A percentile compares a stretch with the other conserved stretches of the same genome.
These are phyloP conservation scores for Aphelenchoides bicaudatus DNA, from an alignment of 2,888 invertebrate species.

Conservation along the genomic window DNA sequence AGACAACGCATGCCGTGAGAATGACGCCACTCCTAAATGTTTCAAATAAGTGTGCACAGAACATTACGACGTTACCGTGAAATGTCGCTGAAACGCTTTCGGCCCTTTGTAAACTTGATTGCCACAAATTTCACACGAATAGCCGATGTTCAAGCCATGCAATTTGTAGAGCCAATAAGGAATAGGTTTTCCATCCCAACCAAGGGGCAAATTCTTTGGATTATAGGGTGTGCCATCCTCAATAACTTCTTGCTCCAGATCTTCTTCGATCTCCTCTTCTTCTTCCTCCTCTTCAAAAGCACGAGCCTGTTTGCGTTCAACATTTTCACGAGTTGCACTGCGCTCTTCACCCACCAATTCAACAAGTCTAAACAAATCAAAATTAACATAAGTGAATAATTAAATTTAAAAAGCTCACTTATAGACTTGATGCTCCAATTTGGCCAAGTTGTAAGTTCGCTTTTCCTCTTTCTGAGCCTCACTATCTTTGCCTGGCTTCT, in stretches of 20 bases:
- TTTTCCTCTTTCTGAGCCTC: conserved; percentile 40
- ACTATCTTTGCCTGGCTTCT: conserved; percentile 67
- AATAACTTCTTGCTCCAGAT: conserved; percentile 66
- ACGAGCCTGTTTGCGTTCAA: conserved; percentile 92
- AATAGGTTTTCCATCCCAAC: conserved; percentile 65
- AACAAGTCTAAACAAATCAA: conserved; percentile 36
- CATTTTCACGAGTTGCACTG: conserved; percentile 90
- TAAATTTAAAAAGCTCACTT: conserved; percentile 18
- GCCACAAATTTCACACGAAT: conserved; percentile 98
- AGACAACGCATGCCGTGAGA: conserved; percentile 91
- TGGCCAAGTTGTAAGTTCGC: conserved; percentile 35
- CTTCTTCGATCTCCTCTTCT: conserved; percentile 62
- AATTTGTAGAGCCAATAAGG: conserved; percentile 72
- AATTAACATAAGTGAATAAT: conserved; percentile 6
- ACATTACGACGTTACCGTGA: conserved; percentile 68
- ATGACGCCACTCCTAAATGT: conserved; percentile 69
- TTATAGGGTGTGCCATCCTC: conserved; percentile 93
- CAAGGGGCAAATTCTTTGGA: conserved; percentile 96
- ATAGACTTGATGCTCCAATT: conserved; percentile 35
- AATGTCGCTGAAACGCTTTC: conserved; percentile 97
- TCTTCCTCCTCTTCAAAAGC: conserved; percentile 69
- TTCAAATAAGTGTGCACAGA: conserved; percentile 8
- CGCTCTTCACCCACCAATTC: conserved; percentile 70
- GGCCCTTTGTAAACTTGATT: conserved; percentile 88
- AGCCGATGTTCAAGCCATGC: conserved; percentile 95